These are phyloP conservation scores for Camarhynchus parvulus DNA, from an alignment of 2,113 vertebrate genomes.

Conservation along the genomic window DNA sequence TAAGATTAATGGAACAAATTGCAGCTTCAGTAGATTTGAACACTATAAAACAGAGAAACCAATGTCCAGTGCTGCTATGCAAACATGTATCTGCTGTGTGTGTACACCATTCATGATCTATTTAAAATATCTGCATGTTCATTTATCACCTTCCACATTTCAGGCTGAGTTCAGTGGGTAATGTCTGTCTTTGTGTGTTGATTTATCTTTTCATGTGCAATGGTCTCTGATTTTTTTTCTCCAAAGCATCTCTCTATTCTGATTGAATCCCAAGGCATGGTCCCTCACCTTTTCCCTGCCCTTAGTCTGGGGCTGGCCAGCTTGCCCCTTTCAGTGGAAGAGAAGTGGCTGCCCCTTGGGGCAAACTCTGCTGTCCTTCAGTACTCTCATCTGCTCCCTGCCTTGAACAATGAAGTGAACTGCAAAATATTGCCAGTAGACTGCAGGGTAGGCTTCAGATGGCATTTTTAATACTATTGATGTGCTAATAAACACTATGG, in stretches of 20 bases:
- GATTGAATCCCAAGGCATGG: neutral
- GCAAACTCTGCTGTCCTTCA: neutral
- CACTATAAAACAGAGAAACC: neutral
- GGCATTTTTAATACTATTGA: neutral
- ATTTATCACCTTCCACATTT: neutral
- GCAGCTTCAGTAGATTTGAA: neutral
- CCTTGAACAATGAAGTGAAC: neutral
- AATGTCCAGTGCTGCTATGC: rapidly evolving
- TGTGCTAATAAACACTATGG: neutral
- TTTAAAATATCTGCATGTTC: neutral
- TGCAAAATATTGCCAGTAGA: neutral
- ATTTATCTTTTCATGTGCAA: neutral
- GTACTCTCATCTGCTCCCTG: neutral
- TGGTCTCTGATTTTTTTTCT: neutral
- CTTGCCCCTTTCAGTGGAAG: neutral
- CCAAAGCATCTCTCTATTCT: neutral
- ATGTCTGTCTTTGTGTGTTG: neutral
- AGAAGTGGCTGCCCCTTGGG: neutral
- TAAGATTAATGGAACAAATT: neutral
- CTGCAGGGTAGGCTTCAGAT: neutral
- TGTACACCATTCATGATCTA: neutral
- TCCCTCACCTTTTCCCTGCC: neutral
- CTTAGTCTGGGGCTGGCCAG: neutral
- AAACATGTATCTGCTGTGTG: neutral
- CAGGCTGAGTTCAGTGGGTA: neutral